Evolutionary conservation across 2,113 vertebrate genomes (phyloP).

Genomic region (Galeopterus variegatus): DNA sequence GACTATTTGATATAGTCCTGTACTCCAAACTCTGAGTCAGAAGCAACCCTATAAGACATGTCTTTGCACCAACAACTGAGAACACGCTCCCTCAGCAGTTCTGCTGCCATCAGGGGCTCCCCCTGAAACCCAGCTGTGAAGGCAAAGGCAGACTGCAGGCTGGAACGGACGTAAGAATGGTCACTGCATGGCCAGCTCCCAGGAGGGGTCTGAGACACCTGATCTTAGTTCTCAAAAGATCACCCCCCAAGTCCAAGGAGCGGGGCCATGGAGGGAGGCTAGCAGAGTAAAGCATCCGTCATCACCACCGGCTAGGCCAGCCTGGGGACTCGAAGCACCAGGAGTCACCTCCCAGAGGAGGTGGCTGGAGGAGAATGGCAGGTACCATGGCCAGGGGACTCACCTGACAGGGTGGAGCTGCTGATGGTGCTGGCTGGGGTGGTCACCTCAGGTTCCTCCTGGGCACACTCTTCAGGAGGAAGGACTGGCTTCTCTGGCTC

Average conservation of each 20-base stretch:
- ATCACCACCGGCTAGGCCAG: accelerated
- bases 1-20: neutral
- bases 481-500: slow-evolving; percentile 91
- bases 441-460: slow-evolving; percentile 93
- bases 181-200: neutral
- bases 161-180: neutral
- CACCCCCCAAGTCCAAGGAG: neutral
- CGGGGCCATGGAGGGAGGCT: neutral
- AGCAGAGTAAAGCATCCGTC: neutral
- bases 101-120: neutral
- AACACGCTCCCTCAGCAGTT: neutral
- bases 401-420: slow-evolving; percentile 96
- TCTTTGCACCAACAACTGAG: neutral
- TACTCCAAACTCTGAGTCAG: neutral
- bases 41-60: neutral
- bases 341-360: neutral
- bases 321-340: accelerated
- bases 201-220: neutral
- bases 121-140: neutral
- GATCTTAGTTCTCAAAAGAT: neutral
- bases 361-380: accelerated
- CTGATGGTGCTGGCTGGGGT: slow-evolving; percentile 97
- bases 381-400: accelerated
- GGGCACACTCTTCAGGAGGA: slow-evolving; percentile 90
- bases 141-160: neutral